These are phyloP conservation scores for Toxonevra muliebris DNA, from an alignment of 2,888 invertebrate species.

Conservation along the genomic window DNA sequence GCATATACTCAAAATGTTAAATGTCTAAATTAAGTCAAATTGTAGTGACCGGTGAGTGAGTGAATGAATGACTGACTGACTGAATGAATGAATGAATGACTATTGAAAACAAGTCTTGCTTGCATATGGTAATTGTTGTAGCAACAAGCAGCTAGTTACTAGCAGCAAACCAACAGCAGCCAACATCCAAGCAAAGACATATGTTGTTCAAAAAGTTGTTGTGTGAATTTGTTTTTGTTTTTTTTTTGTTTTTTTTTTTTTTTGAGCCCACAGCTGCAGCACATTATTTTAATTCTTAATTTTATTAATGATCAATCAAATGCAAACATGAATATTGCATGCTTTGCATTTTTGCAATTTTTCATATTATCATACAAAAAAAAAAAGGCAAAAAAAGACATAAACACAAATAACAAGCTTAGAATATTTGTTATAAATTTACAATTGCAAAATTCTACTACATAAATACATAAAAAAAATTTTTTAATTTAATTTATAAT, in stretches of 20 bases:
- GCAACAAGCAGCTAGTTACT: background rate
- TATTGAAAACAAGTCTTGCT: background rate
- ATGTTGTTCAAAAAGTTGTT: slow-evolving; percentile 18
- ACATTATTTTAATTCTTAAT: slow-evolving; percentile 18
- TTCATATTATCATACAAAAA: background rate
- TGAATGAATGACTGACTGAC: background rate
- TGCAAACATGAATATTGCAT: slow-evolving; percentile 47
- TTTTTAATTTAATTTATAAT: too few relatives aligned
- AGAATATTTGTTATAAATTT: background rate
- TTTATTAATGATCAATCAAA: slow-evolving; percentile 54
- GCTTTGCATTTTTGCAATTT: slow-evolving; percentile 29
- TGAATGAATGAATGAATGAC: slow-evolving; percentile 24
- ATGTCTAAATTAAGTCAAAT: slow-evolving; percentile 55
- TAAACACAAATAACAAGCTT: background rate
- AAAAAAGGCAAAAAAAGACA: background rate
- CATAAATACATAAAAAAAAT: too few relatives aligned
- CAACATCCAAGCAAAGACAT: too few relatives aligned
- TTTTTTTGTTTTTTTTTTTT: slow-evolving; percentile 3
- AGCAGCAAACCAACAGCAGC: slow-evolving; percentile 5
- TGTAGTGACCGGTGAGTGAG: slow-evolving; percentile 16
- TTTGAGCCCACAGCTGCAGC: background rate
- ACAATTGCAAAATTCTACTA: too few relatives aligned
- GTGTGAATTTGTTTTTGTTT: slow-evolving; percentile 6
- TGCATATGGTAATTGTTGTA: background rate
- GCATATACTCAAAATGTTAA: slow-evolving; percentile 32